Evolutionary conservation across 92 coral and sea anemone species (phyloP), one percentile per base, ranked within the genome.

Genomic region (Porites divaricata): DNA sequence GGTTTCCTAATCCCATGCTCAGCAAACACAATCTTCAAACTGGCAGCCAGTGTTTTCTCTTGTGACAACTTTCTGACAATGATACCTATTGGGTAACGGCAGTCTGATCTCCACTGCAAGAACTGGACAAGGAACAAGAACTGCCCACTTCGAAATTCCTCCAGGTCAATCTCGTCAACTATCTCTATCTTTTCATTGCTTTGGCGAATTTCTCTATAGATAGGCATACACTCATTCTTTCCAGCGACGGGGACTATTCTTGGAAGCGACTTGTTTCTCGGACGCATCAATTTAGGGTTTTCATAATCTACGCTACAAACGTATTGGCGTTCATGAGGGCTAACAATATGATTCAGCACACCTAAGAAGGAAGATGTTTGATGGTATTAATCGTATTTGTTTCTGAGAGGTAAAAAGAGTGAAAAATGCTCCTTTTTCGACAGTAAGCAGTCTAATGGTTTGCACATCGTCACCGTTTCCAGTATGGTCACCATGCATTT

Each of bases 101-200:
- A 90, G 25, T 83, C 86, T n/a, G 67, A 6, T 23, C 87, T 74
- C 96, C 96, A 93, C 85, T 90, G 73, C 22, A 85, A 78, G 17
- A 67, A 79, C 73, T 88, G 87, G 72, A 93, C 92, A 17, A 90
- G 90, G 75, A 93, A 93, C 64, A 93, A n/a, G 50, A 72, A 87
- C 72, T 91, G 87, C 24, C 91, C 92, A 75, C 92, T 92, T 41
- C 91, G 77, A 25, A 85, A 88, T 59, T 85, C 83, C 2, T 19
- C 50, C 49, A 61, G 17, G 22, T 54, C 68, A 58, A 75, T 71
- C 12, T n/a, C 67, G 11, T 80, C 21, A 14, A 90, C 82, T 11
- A 63, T 48, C 13, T 64, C 61, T 11, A 23, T 59, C 22, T 17
- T 70, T 11, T 41, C 71, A 56, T 64, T 72, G 7, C 79, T 25